Conservation (phyloP, 2,888 invertebrate species). For the Drosophila anomalata region DNA sequence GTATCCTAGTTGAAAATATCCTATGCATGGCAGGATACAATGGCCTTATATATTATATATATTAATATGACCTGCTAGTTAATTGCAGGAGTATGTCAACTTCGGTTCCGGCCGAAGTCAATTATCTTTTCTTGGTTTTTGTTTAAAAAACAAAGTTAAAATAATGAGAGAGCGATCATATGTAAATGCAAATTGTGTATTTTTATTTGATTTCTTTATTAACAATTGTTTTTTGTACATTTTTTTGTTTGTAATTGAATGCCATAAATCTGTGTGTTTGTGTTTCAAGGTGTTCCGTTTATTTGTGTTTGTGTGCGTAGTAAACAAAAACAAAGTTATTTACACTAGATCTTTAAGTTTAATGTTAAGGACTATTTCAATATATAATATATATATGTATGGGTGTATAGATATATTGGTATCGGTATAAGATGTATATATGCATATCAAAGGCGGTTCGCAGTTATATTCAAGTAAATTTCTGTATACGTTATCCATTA, state of each 20-base stretch:
- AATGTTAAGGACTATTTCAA: slow-evolving; percentile 66
- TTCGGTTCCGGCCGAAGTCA: no score
- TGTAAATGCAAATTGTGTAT: slow-evolving; percentile 65
- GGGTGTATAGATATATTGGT: slow-evolving; percentile 45
- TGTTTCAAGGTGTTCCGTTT: slow-evolving; percentile 39
- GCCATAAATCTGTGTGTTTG: slow-evolving; percentile 55
- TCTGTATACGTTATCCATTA: slow-evolving; percentile 68
- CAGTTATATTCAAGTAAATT: slow-evolving; percentile 60
- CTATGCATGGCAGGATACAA: no score
- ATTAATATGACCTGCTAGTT: no score
- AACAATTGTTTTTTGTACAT: slow-evolving; percentile 76
- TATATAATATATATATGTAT: slow-evolving; percentile 67
- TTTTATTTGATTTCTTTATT: slow-evolving; percentile 61
- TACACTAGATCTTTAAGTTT: slow-evolving; percentile 62
- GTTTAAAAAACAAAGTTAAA: neutral
- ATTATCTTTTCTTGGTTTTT: no score
- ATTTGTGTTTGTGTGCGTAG: slow-evolving; percentile 55
- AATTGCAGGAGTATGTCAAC: no score
- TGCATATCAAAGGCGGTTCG: slow-evolving; percentile 77
- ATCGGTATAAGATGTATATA: slow-evolving; percentile 60
- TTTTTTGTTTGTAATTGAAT: slow-evolving; percentile 67
- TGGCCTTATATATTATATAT: no score
- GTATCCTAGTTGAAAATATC: no score
- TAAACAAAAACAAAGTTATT: slow-evolving; percentile 76
- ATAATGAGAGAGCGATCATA: slow-evolving; percentile 24